Base-by-base conservation (phyloP, 2,888 invertebrate species). In the Pristionchus maxplancki region DNA sequence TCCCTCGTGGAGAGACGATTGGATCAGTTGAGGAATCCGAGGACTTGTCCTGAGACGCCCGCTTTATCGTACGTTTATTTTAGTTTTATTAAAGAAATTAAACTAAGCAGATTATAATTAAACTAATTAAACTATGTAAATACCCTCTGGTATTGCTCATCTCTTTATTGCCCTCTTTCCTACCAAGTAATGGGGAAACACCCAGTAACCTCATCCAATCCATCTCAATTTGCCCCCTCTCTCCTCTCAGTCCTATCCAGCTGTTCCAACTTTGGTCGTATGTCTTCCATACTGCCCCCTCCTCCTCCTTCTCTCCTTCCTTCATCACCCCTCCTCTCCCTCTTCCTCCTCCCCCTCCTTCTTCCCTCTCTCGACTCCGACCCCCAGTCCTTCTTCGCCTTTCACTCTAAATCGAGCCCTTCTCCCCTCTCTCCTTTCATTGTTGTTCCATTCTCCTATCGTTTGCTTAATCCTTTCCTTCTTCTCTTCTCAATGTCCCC, bases 1-100 rank as follows among this genome's bases (percentile, higher is more conserved):
- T 83, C 83, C 17, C 34, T 85, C 44, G 85, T 85, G 17, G 85
- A 85, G n/a, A 44, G 85, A 64, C n/a, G 85, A 64, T 37, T 85
- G 40, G 85, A 85, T 40, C 62, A 85, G 40, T 24, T 85, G 62
- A 85, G 85, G n/a, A 24, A 62, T 64, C 37, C n/a, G n/a, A 34
- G 40, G 31, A 13, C n/a, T n/a, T 83, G 83, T 83, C 83, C 53
- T 0, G 85, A 53, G 34, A 85, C 85, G 17, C 85, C 85, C 34
- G n/a, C 85, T 13, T 13, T 37, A 1, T 40, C 40, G 85, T 85
- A 11, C n/a, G 64, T 85, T 58, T 20, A n/a, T 85, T 44, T 1
- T n/a, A 2, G n/a, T 28, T 62, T 24, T 62, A 6, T 28, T 28
- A 28, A 9, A 28, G 28, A 17, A 62, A 62, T 28, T 62, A 17